Evolutionary conservation across 2,113 vertebrate genomes (phyloP), one percentile per base, ranked within the genome.

Genomic region (Lathamus discolor): DNA sequence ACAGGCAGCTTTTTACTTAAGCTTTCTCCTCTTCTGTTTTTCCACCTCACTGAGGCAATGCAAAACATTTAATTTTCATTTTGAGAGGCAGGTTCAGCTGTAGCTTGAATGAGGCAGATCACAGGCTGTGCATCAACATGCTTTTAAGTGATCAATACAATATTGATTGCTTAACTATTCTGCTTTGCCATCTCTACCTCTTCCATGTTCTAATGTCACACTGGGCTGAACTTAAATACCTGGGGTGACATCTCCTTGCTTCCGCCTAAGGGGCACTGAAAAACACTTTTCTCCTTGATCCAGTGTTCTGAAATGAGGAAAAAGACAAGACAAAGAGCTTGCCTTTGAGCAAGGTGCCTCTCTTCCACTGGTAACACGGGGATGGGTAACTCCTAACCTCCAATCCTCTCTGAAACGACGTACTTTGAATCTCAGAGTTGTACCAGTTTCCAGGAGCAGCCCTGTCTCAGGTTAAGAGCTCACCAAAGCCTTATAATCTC

Each of bases 91-190:
- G 35, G 63, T 73, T 82, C 69, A 85, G 78, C 83, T 83, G 80
- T 39, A 81, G 54, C 64, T 54, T n/a, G 57, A 70, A n/a, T 15
- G 64, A 78, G 76, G 64, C 54, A 86, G 54, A 82, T 74, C 75
- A 93, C 51, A 84, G 51, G 46, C 61, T 74, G 46, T 27, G 19
- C 2, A 1, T 27, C 10, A 2, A 35, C 1, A 2, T 1, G 11
- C 39, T 95, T 93, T 88, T 43, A 92, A 52, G 61, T 14, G 44
- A 92, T 89, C 86, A 48, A 91, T 89, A 92, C 91, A 82, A 64
- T 72, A 95, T 8, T 74, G 88, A 92, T 77, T 4, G 7, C 41
- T 95, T 89, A 79, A 87, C 83, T 82, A 35, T 72, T 1, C 0
- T 79, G 46, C 74, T 81, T 87, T 72, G 57, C 84, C 10, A 13